phyloP scores from a whole-genome alignment of 2,797 vertebrate genomes.

The Emydoidea blandingii region DNA sequence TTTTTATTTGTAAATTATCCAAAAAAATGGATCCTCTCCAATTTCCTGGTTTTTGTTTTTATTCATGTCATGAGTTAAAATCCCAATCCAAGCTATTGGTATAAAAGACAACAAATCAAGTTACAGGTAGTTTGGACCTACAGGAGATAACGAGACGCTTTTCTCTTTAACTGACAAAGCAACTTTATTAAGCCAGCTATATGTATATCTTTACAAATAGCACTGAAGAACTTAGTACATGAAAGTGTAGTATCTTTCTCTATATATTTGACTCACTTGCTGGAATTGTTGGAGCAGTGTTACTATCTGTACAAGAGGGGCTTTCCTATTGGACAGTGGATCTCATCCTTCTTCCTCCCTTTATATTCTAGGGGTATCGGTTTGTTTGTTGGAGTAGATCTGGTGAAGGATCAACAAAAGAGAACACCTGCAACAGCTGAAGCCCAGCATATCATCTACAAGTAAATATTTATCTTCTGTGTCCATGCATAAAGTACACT shows the following conservation, averaged over 20 bases:
- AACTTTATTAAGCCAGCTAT: not conserved
- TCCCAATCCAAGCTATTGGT: not conserved
- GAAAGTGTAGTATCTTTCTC: not conserved
- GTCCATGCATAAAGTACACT: not conserved
- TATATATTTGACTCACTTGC: not conserved
- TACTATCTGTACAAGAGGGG: not conserved
- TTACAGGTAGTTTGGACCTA: not conserved
- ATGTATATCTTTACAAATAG: constrained; percentile 11
- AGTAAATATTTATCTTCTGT: constrained; percentile 78
- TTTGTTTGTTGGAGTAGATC: constrained; percentile 93
- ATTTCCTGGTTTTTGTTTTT: not conserved
- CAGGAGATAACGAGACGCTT: not conserved
- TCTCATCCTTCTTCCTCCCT: not conserved
- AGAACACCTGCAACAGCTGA: constrained; percentile 94
- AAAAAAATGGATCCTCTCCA: not conserved
- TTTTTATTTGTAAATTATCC: not conserved
- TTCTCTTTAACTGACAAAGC: accelerated
- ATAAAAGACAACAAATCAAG: not conserved
- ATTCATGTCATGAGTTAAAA: not conserved
- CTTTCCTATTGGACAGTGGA: not conserved
- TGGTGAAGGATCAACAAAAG: constrained; percentile 89
- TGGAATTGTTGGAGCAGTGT: not conserved
- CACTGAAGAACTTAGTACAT: not conserved
- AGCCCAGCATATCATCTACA: constrained; percentile 94
- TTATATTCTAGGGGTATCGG: constrained; percentile 86